A percentile compares a stretch with the other conserved stretches of the same genome.
Conservation (phyloP, 2,888 invertebrate species). For the Homarus gammarus region DNA sequence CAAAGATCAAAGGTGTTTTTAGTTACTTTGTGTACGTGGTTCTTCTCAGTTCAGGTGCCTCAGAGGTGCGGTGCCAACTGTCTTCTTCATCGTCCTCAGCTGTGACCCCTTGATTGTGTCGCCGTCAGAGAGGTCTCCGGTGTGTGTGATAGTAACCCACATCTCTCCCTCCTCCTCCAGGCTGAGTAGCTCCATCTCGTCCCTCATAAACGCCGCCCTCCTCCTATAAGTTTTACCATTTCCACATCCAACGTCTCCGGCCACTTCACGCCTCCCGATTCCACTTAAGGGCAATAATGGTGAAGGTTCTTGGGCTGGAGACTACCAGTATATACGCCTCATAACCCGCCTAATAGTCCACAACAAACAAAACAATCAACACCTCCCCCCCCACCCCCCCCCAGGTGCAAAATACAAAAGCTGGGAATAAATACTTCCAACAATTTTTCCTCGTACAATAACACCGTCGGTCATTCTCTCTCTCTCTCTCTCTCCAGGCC, state of each 20-base stretch:
- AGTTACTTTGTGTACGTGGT: too few relatives aligned
- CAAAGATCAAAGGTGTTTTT: too few relatives aligned
- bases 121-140: not conserved
- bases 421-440: not conserved
- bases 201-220: not conserved
- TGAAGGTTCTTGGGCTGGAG: not conserved
- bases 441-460: not conserved
- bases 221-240: not conserved
- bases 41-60: too few relatives aligned
- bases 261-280: not conserved
- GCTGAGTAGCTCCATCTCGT: not conserved
- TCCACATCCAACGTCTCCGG: not conserved
- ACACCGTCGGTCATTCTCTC: not conserved
- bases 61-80: too few relatives aligned
- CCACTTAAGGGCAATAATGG: not conserved
- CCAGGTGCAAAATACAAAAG: not conserved
- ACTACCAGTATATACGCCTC: not conserved
- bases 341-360: not conserved
- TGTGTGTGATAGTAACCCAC: not conserved
- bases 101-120: too few relatives aligned
- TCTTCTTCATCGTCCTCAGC: too few relatives aligned
- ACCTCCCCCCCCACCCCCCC: not conserved
- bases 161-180: not conserved
- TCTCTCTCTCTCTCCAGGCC: not conserved
- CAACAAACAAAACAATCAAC: not conserved